These are phyloP conservation scores for Hyles vespertilio DNA, from an alignment of 1,140 invertebrate genomes.

Conservation along the genomic window DNA sequence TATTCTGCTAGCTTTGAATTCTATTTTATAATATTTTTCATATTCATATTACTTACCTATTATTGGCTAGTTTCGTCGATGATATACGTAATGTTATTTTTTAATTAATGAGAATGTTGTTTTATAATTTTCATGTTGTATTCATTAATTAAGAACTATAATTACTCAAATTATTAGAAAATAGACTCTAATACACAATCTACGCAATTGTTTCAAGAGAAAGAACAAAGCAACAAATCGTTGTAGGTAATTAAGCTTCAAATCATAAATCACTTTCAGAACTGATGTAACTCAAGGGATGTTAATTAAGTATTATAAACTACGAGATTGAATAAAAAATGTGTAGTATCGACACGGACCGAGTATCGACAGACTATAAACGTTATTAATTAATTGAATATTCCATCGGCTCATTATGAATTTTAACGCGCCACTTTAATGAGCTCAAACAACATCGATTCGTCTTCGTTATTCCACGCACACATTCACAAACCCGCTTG, in stretches of 20 bases:
- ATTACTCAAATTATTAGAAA: no score
- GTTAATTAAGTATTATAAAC: conserved; percentile 7
- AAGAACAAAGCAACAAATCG: no score
- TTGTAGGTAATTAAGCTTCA: no score
- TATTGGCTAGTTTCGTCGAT: no score
- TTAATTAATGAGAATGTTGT: no score
- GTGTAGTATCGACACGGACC: neutral
- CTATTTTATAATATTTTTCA: no score
- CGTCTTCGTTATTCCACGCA: conserved; percentile 48
- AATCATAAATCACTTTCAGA: no score
- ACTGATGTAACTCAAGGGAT: conserved; percentile 1
- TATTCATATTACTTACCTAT: no score
- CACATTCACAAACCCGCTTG: conserved; percentile 26
- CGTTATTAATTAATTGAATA: conserved; percentile 56
- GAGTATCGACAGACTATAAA: conserved; percentile 29
- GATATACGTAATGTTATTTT: no score
- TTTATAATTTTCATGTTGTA: no score
- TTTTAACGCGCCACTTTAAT: conserved; percentile 51
- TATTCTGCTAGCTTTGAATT: no score
- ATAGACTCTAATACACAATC: neutral
- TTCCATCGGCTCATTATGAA: conserved; percentile 48
- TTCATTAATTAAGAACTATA: no score
- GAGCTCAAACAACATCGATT: conserved; percentile 40
- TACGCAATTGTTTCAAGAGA: neutral
- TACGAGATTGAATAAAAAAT: conserved; percentile 8